phyloP scores from a whole-genome alignment of 2,797 vertebrate genomes.

The Brotula barbata region DNA sequence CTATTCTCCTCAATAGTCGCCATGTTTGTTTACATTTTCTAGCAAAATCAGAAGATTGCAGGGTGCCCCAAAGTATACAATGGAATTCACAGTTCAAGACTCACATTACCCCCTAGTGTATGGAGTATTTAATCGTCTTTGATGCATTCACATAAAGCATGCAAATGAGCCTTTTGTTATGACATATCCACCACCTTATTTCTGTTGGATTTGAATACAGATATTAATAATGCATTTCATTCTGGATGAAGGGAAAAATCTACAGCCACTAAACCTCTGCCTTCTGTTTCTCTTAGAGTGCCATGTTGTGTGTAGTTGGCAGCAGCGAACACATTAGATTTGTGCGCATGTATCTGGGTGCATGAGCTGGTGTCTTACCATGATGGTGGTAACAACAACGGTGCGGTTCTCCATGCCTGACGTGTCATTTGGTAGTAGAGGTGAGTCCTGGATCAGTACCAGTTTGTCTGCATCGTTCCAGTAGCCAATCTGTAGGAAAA shows the following conservation, averaged over 20 bases:
- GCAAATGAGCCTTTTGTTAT: no score
- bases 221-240: not conserved
- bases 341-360: not conserved
- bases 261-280: not conserved
- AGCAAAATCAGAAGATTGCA: not conserved
- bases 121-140: no score
- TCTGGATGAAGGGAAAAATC: not conserved
- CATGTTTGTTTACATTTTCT: not conserved
- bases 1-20: not conserved
- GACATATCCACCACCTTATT: not conserved
- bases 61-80: no score
- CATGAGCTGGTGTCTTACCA: conserved; percentile 81
- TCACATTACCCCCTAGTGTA: no score
- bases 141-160: no score
- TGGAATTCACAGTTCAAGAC: not conserved
- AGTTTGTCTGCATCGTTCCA: conserved; percentile 96
- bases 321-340: not conserved
- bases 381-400: conserved; percentile 93
- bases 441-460: conserved; percentile 91
- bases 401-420: conserved; percentile 92
- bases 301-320: not conserved
- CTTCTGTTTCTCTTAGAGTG: not conserved
- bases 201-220: no score
- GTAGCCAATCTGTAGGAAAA: conserved; percentile 87
- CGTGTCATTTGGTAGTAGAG: conserved; percentile 89